Evolutionary conservation across 1,140 invertebrate genomes (phyloP).

Genomic region (Anoplolepis gracilipes): DNA sequence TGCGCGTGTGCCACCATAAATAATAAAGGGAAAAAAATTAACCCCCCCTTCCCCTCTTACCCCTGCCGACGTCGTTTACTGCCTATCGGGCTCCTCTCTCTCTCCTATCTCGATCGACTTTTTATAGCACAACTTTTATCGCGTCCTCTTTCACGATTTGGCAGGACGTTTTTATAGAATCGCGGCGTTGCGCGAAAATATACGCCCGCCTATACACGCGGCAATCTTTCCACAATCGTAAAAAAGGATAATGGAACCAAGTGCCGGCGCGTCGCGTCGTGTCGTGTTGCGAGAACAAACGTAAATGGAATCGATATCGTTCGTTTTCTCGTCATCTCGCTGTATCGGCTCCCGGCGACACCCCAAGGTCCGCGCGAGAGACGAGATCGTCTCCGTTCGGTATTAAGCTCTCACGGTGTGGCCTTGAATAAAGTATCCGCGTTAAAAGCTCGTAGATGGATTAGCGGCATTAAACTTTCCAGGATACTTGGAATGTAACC

Average conservation of each 20-base stretch:
- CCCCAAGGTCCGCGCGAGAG: slow-evolving; percentile 44
- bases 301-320: slow-evolving; percentile 54
- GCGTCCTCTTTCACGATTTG: slow-evolving; percentile 50
- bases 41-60: not conserved
- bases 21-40: slow-evolving; percentile 53
- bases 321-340: slow-evolving; percentile 55
- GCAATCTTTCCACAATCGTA: slow-evolving; percentile 48
- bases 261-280: slow-evolving; percentile 10
- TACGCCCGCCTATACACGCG: slow-evolving; percentile 26
- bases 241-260: slow-evolving; percentile 48
- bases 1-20: slow-evolving; percentile 17
- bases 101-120: slow-evolving; percentile 52
- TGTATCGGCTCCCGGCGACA: slow-evolving; percentile 32
- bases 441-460: slow-evolving; percentile 56
- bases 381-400: slow-evolving; percentile 10
- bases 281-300: slow-evolving; percentile 43
- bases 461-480: slow-evolving; percentile 56
- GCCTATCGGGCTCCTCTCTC: slow-evolving; percentile 25
- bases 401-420: slow-evolving; percentile 26
- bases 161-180: slow-evolving; percentile 34
- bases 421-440: slow-evolving; percentile 67
- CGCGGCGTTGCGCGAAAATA: slow-evolving; percentile 42
- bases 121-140: slow-evolving; percentile 59
- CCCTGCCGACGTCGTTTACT: slow-evolving; percentile 29
- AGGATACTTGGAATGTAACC: slow-evolving; percentile 38